Conservation (phyloP, 2,888 invertebrate species). For the Pyrgus malvae region DNA sequence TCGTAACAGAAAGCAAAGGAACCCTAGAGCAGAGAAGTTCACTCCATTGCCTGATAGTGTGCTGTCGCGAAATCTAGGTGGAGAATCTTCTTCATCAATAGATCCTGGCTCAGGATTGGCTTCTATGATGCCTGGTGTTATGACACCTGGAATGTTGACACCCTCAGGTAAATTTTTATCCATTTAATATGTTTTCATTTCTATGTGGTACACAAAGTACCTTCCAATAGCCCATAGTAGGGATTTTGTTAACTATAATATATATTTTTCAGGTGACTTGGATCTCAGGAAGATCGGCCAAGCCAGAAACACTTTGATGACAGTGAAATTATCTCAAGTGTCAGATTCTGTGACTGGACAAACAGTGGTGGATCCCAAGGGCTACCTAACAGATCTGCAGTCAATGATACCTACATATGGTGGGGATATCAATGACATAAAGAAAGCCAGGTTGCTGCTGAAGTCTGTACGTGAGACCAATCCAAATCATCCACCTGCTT, state of each 20-base stretch:
- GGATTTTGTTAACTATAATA: not conserved
- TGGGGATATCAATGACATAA: constrained; percentile 98
- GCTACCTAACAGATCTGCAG: constrained; percentile 99
- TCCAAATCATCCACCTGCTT: constrained; percentile 99
- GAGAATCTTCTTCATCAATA: constrained; percentile 88
- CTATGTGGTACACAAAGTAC: no score
- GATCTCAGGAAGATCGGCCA: constrained; percentile 99
- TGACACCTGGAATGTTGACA: constrained; percentile 93
- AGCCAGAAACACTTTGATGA: constrained; percentile 99
- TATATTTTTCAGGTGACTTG: constrained; percentile 85
- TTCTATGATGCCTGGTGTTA: constrained; percentile 92
- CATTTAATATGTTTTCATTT: no score
- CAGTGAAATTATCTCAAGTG: constrained; percentile 97
- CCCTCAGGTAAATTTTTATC: constrained; percentile 83
- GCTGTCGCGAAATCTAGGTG: constrained; percentile 91
- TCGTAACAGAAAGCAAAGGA: constrained; percentile 96
- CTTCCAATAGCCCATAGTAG: no score
- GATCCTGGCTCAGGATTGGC: constrained; percentile 93
- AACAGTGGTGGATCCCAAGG: constrained; percentile 99
- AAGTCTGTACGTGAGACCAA: constrained; percentile 99
- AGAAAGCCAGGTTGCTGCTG: constrained; percentile 95
- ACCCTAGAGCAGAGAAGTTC: constrained; percentile 97
- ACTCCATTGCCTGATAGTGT: constrained; percentile 99
- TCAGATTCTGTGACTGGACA: constrained; percentile 99
- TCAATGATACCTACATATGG: constrained; percentile 99